Evolutionary conservation across 2,888 invertebrate species (phyloP), one percentile per base, ranked within the genome.

Genomic region (Zygaena filipendulae): DNA sequence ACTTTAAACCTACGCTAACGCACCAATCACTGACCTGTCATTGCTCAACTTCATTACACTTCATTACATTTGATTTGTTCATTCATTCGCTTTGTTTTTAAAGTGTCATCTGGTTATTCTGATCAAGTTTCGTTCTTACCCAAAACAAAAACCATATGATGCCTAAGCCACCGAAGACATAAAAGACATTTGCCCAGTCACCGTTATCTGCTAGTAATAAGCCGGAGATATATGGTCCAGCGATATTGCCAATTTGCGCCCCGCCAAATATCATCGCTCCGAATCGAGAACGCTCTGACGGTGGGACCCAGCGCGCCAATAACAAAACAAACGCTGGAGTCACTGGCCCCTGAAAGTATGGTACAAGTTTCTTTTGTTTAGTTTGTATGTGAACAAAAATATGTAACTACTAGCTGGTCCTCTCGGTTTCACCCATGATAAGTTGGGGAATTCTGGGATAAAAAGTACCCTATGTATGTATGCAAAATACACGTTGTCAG

Each of bases 251-350:
- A 10, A 83, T 47, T 49, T 82, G 80, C 3, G 81, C 80, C 1
- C 84, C 84, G 13, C 84, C 82, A 31, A 84, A 85, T 29, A 84
- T 81, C 53, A 85, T 74, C 2, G 84, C 82, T 1, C 84, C 83
- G 21, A 85, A 68, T 22, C 72, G 55, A 3, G 84, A 82, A 16
- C 85, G 54, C 41, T 86, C 85, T 3, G 67, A 46, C 1, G 83
- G 80, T 1, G 84, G 84, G 1, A 81, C 77, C 86, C 86, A 86
- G 45, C 83, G 66, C 1, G 85, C 82, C 36, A 85, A 52, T 5
- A 86, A 47, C 1, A 81, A 60, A 7, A 84, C 82, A 56, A 88
- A 83, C 0, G 86, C 85, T 23, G 82, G 85, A 35, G 81, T 84
- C 1, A 83, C 81, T 7, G 82, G 79, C 20, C 84, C 84, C 84